Base-by-base conservation (phyloP, 2,888 invertebrate genomes). In the Athetis lepigone region DNA sequence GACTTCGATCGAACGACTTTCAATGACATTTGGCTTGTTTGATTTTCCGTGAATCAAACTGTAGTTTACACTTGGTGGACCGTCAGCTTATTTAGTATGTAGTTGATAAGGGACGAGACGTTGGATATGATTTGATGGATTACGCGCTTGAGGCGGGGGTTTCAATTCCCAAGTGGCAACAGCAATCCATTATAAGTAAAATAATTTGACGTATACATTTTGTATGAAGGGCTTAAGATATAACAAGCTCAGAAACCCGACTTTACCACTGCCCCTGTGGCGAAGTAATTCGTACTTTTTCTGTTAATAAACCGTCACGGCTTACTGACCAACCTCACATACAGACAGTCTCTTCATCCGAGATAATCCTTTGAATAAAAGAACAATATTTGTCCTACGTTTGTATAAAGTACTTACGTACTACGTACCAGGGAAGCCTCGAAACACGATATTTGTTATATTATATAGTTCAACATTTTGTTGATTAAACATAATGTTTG, bases 371-470 rank as follows among this genome's bases (percentile, higher is more conserved):
- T 23, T 2, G 29, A 11, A 21, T 13, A 52, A 16, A 19, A 36
- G 43, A 37, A 52, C 23, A 43, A 23, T 33, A 33, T 33, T 49
- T 39, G 9, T 27, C 2, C 23, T n/a, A 19, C 29, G 33, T 36
- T 2, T 45, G 23, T 19, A 57, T 33, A 13, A 33, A 33, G 13
- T 33, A 33, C 33, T 3, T 33, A 33, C 33, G 21, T 37, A 25
- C 8, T 33, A 27, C n/a, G 19, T 21, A 40, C 9, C n/a, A 27
- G 13, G 8, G 19, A 27, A 19, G n/a, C 29, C 13, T 37, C 8
- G 5, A 45, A 40, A 27, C n/a, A 37, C 1, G 13, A 27, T 42
- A 54, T 49, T 54, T 21, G 27, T 50, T 71, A 40, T n/a, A n/a
- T n/a, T n/a, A n/a, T n/a, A n/a, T n/a, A n/a, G n/a, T n/a, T n/a